Conservation (phyloP, 2,888 invertebrate species). For the Sarcophaga subvicina region DNA sequence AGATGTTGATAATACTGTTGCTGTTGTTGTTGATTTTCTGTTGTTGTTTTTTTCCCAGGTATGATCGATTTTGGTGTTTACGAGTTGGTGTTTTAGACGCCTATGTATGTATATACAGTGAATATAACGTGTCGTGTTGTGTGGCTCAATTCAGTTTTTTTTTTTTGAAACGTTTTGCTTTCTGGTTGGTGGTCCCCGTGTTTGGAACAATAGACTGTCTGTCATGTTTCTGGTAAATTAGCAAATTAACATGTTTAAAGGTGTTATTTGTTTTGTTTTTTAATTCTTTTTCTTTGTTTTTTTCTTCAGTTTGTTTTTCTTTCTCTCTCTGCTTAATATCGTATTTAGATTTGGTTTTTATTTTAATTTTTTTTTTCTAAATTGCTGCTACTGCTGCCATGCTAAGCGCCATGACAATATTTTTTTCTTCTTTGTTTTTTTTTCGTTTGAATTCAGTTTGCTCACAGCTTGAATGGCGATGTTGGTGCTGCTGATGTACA, state of each 20-base stretch:
- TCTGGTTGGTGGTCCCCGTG: slow-evolving; percentile 50
- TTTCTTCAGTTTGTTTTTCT: slow-evolving; percentile 62
- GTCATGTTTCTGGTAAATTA: slow-evolving; percentile 72
- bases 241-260: slow-evolving; percentile 74
- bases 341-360: background rate
- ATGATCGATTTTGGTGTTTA: slow-evolving; percentile 8
- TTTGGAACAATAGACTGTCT: slow-evolving; percentile 69
- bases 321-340: no score
- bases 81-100: slow-evolving; percentile 17
- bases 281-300: slow-evolving; percentile 37
- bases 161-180: background rate
- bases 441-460: slow-evolving; percentile 24
- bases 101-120: background rate
- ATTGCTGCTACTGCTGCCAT: slow-evolving; percentile 1
- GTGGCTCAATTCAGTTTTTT: slow-evolving; percentile 54
- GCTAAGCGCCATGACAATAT: slow-evolving; percentile 41
- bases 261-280: slow-evolving; percentile 55
- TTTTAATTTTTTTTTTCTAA: background rate
- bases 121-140: slow-evolving; percentile 36
- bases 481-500: background rate
- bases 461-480: background rate
- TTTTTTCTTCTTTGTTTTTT: slow-evolving; percentile 8
- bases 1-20: slow-evolving; percentile 33
- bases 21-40: slow-evolving; percentile 16
- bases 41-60: background rate